Evolutionary conservation across 2,113 vertebrate genomes (phyloP), one percentile per base, ranked within the genome.

Genomic region (Ageneiosus marmoratus): DNA sequence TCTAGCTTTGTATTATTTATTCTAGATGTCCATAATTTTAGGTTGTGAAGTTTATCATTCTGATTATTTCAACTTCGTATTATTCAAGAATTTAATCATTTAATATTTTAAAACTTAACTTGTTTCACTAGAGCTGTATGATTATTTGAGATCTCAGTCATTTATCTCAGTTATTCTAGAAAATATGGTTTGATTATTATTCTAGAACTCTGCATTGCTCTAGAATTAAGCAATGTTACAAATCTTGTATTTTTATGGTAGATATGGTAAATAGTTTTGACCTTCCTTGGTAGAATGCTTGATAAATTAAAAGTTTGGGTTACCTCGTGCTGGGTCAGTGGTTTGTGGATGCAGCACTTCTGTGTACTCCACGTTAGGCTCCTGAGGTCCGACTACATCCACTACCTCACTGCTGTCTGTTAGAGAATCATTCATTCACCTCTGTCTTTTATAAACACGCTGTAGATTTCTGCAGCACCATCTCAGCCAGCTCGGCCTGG

Each of bases 291-390:
- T 8, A 22, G 63, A 41, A 44, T 24, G 24, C 2, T 70, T 73
- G 7, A 46, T 48, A 5, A 48, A 16, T 24, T 6, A 7, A 48
- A 22, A 27, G 2, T 7, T 63, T 24, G 16, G 29, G 34, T 89
- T 22, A 94, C 94, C 91, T 91, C 81, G 88, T 44, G 56, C 13
- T 18, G 89, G 80, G 55, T 93, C 90, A 11, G 48, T 55, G 1
- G 88, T 79, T 46, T 83, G 89, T 0, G 89, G 88, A 82, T 94
- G 93, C 65, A 94, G 89, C 87, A 95, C 94, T 77, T 94, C 94
- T 0, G 93, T 94, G 87, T 95, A 95, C 77, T 94, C 91, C 79
- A 95, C 89, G 1, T 94, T 92, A 0, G 88, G 89, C 83, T 92
- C 91, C 0, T 80, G 88, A 51, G 87, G 85, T 80, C 77, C 48